Conservation (phyloP, 2,797 vertebrate genomes). For the Aphelocoma californica region DNA sequence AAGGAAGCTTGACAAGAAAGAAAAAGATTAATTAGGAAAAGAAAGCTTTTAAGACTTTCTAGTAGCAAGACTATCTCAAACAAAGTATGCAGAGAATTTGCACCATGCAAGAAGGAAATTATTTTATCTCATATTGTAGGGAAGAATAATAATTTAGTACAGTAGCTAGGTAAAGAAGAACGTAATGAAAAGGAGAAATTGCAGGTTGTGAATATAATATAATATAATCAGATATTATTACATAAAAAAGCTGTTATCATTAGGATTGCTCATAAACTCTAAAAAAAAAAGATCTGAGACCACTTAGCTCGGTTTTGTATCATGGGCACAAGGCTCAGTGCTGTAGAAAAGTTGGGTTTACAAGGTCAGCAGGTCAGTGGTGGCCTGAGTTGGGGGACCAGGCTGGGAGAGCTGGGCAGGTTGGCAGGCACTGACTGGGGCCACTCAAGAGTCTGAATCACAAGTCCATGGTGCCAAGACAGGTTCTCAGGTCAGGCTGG, state of each 20-base stretch:
- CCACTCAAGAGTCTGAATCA: background rate
- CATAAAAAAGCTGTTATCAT: background rate
- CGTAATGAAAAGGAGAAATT: background rate
- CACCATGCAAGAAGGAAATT: background rate
- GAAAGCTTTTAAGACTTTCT: background rate
- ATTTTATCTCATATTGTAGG: background rate
- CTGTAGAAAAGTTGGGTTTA: background rate
- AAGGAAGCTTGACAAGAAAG: background rate
- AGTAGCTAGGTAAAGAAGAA: background rate
- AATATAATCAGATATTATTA: background rate
- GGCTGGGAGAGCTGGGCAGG: background rate
- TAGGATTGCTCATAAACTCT: background rate
- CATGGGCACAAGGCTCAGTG: background rate
- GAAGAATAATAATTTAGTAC: background rate
- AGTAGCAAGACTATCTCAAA: background rate
- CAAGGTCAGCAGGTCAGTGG: background rate
- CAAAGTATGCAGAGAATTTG: background rate
- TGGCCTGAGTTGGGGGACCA: fast-evolving
- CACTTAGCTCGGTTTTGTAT: background rate
- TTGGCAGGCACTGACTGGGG: fast-evolving
- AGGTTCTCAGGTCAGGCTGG: background rate
- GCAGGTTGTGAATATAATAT: background rate
- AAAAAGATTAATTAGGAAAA: background rate
- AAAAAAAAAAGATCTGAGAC: background rate
- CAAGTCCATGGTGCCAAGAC: fast-evolving